phyloP scores from a whole-genome alignment of 2,888 invertebrate species.

The Melipona bicolor region DNA sequence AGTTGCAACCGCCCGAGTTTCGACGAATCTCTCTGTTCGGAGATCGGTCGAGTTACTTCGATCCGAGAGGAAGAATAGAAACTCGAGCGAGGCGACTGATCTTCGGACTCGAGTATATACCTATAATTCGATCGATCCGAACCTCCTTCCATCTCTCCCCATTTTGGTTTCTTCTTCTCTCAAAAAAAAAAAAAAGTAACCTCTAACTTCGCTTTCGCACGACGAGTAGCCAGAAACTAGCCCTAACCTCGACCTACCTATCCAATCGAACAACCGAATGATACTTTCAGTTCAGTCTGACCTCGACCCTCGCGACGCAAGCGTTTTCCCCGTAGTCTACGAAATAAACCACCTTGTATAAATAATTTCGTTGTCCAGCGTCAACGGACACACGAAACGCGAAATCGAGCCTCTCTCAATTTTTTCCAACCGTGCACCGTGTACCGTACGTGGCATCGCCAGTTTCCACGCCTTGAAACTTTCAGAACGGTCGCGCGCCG shows the following conservation, averaged over 20 bases:
- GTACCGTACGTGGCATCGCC: no score
- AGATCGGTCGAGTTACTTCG: no score
- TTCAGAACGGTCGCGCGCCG: slow-evolving; percentile 48
- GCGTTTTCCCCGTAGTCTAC: neutral
- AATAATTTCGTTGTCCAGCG: slow-evolving; percentile 18
- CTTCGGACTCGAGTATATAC: no score
- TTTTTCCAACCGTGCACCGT: slow-evolving; percentile 23
- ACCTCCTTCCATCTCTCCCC: no score
- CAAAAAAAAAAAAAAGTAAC: no score
- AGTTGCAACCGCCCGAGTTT: no score
- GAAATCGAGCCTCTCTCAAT: slow-evolving; percentile 46
- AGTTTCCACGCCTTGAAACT: slow-evolving; percentile 59
- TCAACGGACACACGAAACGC: neutral
- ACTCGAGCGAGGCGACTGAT: no score
- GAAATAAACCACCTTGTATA: neutral
- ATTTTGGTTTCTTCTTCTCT: no score
- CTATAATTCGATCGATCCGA: no score
- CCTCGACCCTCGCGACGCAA: neutral
- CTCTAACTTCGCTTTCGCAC: no score
- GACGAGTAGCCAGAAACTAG: neutral
- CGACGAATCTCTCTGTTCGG: no score
- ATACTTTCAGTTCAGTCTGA: neutral
- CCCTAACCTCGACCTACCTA: neutral
- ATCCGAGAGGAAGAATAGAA: no score
- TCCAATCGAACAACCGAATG: neutral